Conservation (phyloP, 2,888 invertebrate species). For the Tuta absoluta region DNA sequence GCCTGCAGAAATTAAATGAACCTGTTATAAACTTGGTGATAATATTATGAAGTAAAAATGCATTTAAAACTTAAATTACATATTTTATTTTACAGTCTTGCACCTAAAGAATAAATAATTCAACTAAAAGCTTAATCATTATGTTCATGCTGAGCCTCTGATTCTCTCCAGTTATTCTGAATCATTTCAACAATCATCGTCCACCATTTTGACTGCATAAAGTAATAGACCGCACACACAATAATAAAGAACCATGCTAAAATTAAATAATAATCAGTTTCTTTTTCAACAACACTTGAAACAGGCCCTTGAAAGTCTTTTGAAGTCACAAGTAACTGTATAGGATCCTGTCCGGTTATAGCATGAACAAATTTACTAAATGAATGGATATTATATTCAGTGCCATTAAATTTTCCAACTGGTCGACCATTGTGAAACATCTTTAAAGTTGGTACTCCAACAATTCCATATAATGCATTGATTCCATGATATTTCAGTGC, state of each 20-base stretch:
- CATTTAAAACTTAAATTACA: constrained; percentile 6
- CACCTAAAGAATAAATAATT: constrained; percentile 29
- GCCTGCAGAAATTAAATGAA: constrained; percentile 83
- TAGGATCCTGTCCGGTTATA: constrained; percentile 86
- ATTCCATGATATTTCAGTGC: constrained; percentile 91
- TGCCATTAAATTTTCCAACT: constrained; percentile 91
- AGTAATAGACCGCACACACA: constrained; percentile 86
- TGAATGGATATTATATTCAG: constrained; percentile 88
- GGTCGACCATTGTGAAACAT: constrained; percentile 94
- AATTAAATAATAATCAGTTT: constrained; percentile 90
- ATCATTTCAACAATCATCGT: constrained; percentile 90
- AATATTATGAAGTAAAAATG: constrained; percentile 6
- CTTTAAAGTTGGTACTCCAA: constrained; percentile 93
- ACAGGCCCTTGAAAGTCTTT: constrained; percentile 91
- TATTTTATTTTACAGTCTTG: constrained; percentile 28
- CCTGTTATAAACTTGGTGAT: background rate
- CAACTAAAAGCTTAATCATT: constrained; percentile 76
- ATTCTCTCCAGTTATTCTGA: constrained; percentile 93
- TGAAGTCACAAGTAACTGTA: constrained; percentile 85
- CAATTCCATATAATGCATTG: constrained; percentile 94
- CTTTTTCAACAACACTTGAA: constrained; percentile 86
- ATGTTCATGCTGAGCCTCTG: constrained; percentile 91
- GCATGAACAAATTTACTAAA: constrained; percentile 89
- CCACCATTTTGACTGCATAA: constrained; percentile 89
- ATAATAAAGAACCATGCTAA: constrained; percentile 93